Evolutionary conservation across 2,888 invertebrate species (phyloP).

Genomic region (Halocaridina rubra): DNA sequence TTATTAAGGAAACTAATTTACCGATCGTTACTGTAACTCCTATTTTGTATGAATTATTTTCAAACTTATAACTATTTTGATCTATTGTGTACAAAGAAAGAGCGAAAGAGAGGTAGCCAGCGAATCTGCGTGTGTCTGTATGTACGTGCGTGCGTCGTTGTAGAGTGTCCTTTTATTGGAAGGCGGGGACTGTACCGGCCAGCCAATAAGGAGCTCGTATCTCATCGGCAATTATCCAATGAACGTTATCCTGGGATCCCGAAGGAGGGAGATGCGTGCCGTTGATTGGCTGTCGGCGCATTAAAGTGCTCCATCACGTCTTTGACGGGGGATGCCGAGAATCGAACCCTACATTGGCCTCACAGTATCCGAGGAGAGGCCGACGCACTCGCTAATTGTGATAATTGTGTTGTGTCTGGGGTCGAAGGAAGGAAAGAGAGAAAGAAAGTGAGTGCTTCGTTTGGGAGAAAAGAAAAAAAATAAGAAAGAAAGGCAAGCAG

Average conservation of each 20-base stretch:
- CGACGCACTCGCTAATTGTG: slow-evolving; percentile 47
- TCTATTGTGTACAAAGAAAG: no score
- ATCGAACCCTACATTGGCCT: slow-evolving; percentile 25
- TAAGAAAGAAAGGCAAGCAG: neutral
- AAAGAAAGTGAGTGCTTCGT: slow-evolving; percentile 22
- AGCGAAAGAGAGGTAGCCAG: no score
- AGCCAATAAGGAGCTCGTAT: slow-evolving; percentile 36
- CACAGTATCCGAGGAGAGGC: slow-evolving; percentile 31
- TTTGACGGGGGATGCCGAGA: slow-evolving; percentile 33
- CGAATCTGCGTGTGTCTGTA: neutral
- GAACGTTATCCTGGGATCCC: slow-evolving; percentile 30
- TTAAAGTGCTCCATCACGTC: slow-evolving; percentile 57
- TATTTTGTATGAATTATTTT: no score
- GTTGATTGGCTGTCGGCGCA: slow-evolving; percentile 58
- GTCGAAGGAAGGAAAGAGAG: no score
- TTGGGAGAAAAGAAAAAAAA: neutral
- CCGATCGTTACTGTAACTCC: no score
- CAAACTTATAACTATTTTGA: no score
- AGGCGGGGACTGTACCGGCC: slow-evolving; percentile 10
- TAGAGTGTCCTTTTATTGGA: slow-evolving; percentile 3
- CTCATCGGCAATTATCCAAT: slow-evolving; percentile 50
- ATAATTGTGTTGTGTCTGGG: slow-evolving; percentile 50
- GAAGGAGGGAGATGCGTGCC: slow-evolving; percentile 28
- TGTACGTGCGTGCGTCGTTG: slow-evolving; percentile 6
- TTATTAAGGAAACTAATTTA: no score